phyloP scores from a whole-genome alignment of 2,888 invertebrate species.

The Netelia virgata region DNA sequence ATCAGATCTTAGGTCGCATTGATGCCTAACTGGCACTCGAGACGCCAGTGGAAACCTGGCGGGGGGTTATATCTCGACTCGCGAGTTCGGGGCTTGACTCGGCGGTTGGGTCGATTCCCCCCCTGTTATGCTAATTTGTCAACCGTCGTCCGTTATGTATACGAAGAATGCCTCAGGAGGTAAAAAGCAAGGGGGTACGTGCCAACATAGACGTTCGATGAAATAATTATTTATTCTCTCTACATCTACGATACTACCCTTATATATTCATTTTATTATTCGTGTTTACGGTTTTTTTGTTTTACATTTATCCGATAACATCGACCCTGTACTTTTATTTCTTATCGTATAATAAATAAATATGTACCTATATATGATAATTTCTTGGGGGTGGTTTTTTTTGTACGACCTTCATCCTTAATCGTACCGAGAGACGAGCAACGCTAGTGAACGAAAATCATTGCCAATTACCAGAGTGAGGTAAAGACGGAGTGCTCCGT shows the following conservation, averaged over 20 bases:
- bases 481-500: not conserved
- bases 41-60: constrained; percentile 76
- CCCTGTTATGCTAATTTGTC: constrained; percentile 84
- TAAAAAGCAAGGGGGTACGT: constrained; percentile 5
- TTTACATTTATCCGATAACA: constrained; percentile 5
- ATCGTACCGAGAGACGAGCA: constrained; percentile 8
- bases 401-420: constrained; percentile 5
- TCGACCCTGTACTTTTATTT: constrained; percentile 16
- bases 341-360: not conserved
- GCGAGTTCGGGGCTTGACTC: constrained; percentile 78
- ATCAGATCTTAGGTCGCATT: constrained; percentile 80
- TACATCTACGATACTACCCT: not conserved
- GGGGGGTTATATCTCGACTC: constrained; percentile 74
- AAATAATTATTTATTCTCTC: constrained; percentile 33
- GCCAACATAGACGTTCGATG: constrained; percentile 27
- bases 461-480: constrained; percentile 54
- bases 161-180: constrained; percentile 50
- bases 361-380: constrained; percentile 2
- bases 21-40: constrained; percentile 82
- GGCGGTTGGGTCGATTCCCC: constrained; percentile 81
- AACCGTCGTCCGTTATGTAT: constrained; percentile 77
- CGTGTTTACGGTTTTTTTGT: not conserved
- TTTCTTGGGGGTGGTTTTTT: not conserved
- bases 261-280: constrained; percentile 20
- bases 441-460: constrained; percentile 57